Base-by-base conservation (phyloP, 2,113 vertebrate species). In the Eurystomus gularis region DNA sequence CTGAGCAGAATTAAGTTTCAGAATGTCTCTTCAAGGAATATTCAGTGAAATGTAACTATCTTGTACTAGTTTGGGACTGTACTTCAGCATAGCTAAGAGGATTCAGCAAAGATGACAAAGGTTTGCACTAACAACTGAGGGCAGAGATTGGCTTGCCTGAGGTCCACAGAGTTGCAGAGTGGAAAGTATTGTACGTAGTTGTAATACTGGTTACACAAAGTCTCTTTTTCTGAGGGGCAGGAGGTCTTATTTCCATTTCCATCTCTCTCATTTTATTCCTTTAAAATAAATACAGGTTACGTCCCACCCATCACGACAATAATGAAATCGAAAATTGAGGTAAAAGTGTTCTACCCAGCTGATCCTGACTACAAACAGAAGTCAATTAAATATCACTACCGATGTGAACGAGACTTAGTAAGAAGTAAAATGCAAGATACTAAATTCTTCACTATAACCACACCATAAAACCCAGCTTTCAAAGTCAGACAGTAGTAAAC, bases 331-430 rank as follows among this genome's bases (percentile, higher is more conserved):
- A 97, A 90, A 96, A 95, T 16, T 98, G 98, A 98, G 98, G 98
- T 98, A 98, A 97, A 94, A 96, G 95, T 97, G 96, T 95, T 94
- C 97, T 98, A 98, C 95, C 97, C 97, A 96, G 97, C 93, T 91
- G 90, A 98, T 96, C 68, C 55, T 84, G 91, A 95, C 96, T 89
- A 97, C 4, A 1, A 96, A 91, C 24, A 71, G 44, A 95, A 94
- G 88, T 96, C 86, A 92, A 83, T 93, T 94, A 91, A 97, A 90
- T 96, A 97, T 91, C 90, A 9, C 78, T 94, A 95, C 73, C 69
- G 64, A 90, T 55, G 70, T 72, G 77, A 97, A 93, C 28, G 57
- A 94, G 94, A 85, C 31, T 80, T 82, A 81, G 48, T 76, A 86
- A 94, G 96, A 92, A 96, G 96, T 42, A 88, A 82, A 94, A 87